phyloP scores from a whole-genome alignment of 2,113 vertebrate genomes.

The Ranitomeya variabilis region DNA sequence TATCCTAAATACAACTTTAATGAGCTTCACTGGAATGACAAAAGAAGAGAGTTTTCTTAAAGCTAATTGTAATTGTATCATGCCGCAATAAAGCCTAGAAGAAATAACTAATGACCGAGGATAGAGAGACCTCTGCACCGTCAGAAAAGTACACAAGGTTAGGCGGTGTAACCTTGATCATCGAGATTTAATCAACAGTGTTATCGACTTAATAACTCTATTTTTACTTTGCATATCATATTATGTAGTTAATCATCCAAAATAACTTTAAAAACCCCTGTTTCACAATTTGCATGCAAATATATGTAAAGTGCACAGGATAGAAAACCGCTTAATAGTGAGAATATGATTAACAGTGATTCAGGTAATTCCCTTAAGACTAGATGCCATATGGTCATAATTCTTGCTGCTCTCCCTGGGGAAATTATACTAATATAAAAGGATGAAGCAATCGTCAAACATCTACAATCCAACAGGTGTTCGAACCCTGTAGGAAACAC shows the following conservation, averaged over 20 bases:
- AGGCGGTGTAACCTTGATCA: neutral
- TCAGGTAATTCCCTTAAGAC: constrained; percentile 42
- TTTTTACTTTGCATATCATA: constrained; percentile 28
- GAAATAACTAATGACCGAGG: neutral
- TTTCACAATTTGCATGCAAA: constrained; percentile 43
- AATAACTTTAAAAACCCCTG: constrained; percentile 32
- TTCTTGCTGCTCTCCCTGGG: constrained; percentile 9
- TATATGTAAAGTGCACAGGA: constrained; percentile 47
- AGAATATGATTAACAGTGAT: constrained; percentile 43
- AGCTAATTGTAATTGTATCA: neutral
- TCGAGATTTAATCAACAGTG: neutral
- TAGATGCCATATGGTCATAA: constrained; percentile 40
- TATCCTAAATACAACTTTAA: neutral
- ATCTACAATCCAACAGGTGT: constrained; percentile 46
- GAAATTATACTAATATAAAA: constrained; percentile 52
- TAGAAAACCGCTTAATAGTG: constrained; percentile 39
- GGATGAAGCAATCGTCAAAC: constrained; percentile 41
- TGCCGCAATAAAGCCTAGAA: neutral
- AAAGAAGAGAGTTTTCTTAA: neutral
- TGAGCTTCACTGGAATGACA: neutral
- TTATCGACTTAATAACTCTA: constrained; percentile 20
- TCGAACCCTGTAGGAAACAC: neutral
- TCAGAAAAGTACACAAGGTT: neutral
- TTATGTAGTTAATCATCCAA: constrained; percentile 33
- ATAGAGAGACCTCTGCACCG: neutral